Base-by-base conservation (phyloP, 2,797 vertebrate species). In the Dendrocincla fuliginosa region DNA sequence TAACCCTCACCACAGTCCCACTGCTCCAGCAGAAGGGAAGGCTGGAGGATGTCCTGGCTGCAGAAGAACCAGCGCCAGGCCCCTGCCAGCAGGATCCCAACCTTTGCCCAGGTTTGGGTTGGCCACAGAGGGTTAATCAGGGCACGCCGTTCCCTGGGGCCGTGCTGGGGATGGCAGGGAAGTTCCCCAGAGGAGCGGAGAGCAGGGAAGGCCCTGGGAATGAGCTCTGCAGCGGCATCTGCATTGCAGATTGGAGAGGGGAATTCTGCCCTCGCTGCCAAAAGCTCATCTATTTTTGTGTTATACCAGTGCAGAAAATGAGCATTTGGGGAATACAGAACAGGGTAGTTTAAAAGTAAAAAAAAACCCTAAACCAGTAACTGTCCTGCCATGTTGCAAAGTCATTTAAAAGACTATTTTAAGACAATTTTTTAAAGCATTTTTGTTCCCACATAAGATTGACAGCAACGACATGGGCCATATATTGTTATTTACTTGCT, bases 241-340 rank as follows among this genome's bases (percentile, higher is more conserved):
- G 96, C 95, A 97, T 93, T 96, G 96, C 93, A 97, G 96, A 97
- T 96, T 89, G 90, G 64, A 95, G 81, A 97, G 71, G 68, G 42
- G 61, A 94, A 92, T 94, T 89, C 89, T 95, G 95, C 93, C 93
- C 91, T 81, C 79, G 93, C 91, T 95, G 95, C 93, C 93, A 96
- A 92, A 25, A 96, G 92, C 82, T 87, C 84, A 57, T 91, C 89
- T 95, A 94, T 91, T 96, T 94, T 91, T 89, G 79, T 92, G 93
- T 94, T 52, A 78, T n/a, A 52, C 71, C 78, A 91, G 69, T 59
- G 42, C 69, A 91, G 82, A 87, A 91, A 92, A 89, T 33, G 4
- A 85, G 93, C 68, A 33, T 64, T 76, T 68, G 84, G 57, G 42
- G 76, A 91, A 83, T 19, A 64, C 0, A 32, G 69, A 92, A 65